These are phyloP conservation scores for Erynnis tages DNA, from an alignment of 2,888 invertebrate genomes.

Conservation along the genomic window DNA sequence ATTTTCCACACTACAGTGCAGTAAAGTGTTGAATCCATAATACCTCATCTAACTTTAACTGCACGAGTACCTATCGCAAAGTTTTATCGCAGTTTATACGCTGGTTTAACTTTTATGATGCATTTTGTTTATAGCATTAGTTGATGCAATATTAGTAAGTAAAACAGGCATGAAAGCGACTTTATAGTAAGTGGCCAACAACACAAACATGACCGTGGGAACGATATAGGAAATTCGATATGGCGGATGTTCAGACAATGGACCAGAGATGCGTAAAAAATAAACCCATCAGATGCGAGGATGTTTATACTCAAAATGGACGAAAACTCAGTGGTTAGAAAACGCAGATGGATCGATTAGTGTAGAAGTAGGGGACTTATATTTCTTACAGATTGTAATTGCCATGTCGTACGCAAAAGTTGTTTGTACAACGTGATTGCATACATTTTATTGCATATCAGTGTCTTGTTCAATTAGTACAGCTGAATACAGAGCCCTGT, in stretches of 20 bases:
- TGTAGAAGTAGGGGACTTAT: neutral
- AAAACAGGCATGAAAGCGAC: too few relatives aligned
- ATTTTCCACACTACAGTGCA: neutral
- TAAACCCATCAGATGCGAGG: neutral
- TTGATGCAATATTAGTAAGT: too few relatives aligned
- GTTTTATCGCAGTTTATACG: neutral
- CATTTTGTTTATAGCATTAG: too few relatives aligned
- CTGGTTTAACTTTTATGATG: neutral
- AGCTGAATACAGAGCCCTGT: too few relatives aligned
- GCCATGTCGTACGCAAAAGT: too few relatives aligned
- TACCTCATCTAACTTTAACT: neutral
- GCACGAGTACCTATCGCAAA: neutral
- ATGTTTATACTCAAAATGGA: neutral
- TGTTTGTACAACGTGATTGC: too few relatives aligned
- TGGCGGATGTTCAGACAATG: constrained; percentile 19
- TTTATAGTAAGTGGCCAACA: too few relatives aligned
- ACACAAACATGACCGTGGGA: constrained; percentile 13
- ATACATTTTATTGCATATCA: too few relatives aligned
- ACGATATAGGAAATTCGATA: constrained; percentile 16
- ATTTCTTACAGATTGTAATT: too few relatives aligned
- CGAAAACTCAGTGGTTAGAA: neutral
- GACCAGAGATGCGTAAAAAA: constrained; percentile 5
- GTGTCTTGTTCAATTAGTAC: too few relatives aligned
- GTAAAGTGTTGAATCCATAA: too few relatives aligned
- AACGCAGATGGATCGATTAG: neutral